phyloP scores from a whole-genome alignment of 37 sponge, comb jelly and placozoan species.

The Cladorhizidae sp. region DNA sequence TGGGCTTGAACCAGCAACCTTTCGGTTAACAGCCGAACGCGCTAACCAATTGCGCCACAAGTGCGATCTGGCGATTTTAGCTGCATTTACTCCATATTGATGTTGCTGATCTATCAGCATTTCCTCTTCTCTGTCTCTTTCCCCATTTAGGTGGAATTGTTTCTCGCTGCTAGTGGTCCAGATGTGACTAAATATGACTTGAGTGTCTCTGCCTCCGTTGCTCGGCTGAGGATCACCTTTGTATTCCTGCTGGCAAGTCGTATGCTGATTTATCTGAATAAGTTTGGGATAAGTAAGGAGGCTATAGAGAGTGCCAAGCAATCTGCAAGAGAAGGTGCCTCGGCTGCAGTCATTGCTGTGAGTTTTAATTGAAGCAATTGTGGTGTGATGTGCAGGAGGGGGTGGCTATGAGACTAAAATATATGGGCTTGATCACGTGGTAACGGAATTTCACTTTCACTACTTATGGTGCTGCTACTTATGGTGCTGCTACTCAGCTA shows the following conservation, averaged over 20 bases:
- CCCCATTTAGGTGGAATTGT: background rate
- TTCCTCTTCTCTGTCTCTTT: no score
- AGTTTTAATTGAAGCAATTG: background rate
- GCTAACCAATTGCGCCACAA: no score
- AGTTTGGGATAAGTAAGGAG: constrained; percentile 16
- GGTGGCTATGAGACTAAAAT: no score
- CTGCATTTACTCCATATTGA: no score
- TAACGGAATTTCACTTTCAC: no score
- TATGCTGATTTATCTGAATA: constrained; percentile 14
- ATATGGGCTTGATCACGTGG: background rate
- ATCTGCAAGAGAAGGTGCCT: constrained; percentile 25
- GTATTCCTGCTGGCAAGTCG: constrained; percentile 47
- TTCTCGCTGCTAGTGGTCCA: background rate
- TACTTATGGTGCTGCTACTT: no score
- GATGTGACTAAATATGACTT: constrained; percentile 36
- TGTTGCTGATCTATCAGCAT: no score
- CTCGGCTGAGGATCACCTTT: constrained; percentile 20
- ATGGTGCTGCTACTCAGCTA: no score
- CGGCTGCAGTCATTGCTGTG: constrained; percentile 30
- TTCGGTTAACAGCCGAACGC: no score
- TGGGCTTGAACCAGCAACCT: no score
- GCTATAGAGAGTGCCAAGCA: constrained; percentile 31
- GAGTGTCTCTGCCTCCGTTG: constrained; percentile 17
- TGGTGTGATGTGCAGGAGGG: background rate
- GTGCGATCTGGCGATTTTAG: no score